Conservation (phyloP, 1,140 invertebrate genomes). For the Atopsyche davidsoni region DNA sequence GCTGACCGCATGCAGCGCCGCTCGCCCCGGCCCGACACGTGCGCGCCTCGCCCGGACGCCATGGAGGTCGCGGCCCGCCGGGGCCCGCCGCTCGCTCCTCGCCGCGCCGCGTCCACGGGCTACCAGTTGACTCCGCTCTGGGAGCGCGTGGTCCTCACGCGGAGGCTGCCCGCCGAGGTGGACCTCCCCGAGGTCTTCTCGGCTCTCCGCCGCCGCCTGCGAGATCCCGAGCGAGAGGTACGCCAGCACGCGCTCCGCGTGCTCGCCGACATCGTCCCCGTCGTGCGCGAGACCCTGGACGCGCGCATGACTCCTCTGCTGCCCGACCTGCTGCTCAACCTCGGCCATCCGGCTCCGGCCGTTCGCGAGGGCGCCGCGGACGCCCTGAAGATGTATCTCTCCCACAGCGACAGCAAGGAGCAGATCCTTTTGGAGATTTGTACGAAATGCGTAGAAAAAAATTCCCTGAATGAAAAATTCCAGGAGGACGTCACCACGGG, state of each 20-base stretch:
- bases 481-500: constrained; percentile 59
- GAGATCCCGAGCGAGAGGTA: constrained; percentile 74
- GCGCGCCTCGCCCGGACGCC: constrained; percentile 7
- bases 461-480: constrained; percentile 48
- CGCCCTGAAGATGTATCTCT: constrained; percentile 60
- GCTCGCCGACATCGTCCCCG: constrained; percentile 65
- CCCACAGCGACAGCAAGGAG: constrained; percentile 54
- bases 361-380: constrained; percentile 69
- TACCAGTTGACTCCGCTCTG: constrained; percentile 64
- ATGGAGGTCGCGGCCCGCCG: constrained; percentile 10
- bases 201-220: constrained; percentile 63
- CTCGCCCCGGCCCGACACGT: neutral
- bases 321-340: constrained; percentile 61
- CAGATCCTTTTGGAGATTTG: constrained; percentile 56
- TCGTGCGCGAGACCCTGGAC: constrained; percentile 58
- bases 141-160: constrained; percentile 64
- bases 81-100: constrained; percentile 13
- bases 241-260: constrained; percentile 71
- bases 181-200: constrained; percentile 58
- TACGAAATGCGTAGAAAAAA: constrained; percentile 56
- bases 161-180: constrained; percentile 54
- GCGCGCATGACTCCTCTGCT: constrained; percentile 54
- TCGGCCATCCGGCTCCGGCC: constrained; percentile 68
- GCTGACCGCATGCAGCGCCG: neutral
- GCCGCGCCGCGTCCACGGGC: constrained; percentile 14